Base-by-base conservation (phyloP, 2,888 invertebrate species). In the Aleiodes alternator region DNA sequence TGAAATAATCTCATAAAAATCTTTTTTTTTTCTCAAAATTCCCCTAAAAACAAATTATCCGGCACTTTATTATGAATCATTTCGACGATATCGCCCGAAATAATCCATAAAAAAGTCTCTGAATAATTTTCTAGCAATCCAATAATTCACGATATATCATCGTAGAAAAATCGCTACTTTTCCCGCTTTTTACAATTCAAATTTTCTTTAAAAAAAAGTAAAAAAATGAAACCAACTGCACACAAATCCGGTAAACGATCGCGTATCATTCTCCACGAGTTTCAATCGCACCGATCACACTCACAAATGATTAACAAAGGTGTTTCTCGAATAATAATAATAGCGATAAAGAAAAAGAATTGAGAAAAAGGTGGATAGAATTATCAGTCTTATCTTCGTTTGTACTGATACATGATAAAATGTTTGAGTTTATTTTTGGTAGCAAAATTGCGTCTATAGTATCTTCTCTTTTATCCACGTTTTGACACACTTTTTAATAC, bases 241-340 rank as follows among this genome's bases (percentile, higher is more conserved):
- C 81, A 84, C 79, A 89, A 84, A 76, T 90, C 89, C 14, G 84
- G 82, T 81, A 88, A 83, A 72, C 89, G 87, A 82, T 89, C 89
- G 74, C 88, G 87, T 56, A 88, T 83, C 88, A 89, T 89, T 82
- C 76, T 43, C 43, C 43, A 43, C 4, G 7, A 7, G 43, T 43
- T 43, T 11, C 43, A 43, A 43, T 43, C 43, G 11, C 4, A 8
- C 43, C 80, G 78, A 53, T 79, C 73, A 80, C 74, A 68, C 72
- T 74, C 72, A 23, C 23, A 53, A 34, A 16, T 16, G 43, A 9
- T 16, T 66, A 12, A 70, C 53, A 57, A 53, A 75, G 64, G 77
- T 34, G 56, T 64, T 38, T 72, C 23, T 76, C 74, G 81, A 80
- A 76, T 79, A 75, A 72, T 59, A 29, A 76, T 76, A 79, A 66